Conservation (phyloP, 2,113 vertebrate genomes). For the Passer domesticus region DNA sequence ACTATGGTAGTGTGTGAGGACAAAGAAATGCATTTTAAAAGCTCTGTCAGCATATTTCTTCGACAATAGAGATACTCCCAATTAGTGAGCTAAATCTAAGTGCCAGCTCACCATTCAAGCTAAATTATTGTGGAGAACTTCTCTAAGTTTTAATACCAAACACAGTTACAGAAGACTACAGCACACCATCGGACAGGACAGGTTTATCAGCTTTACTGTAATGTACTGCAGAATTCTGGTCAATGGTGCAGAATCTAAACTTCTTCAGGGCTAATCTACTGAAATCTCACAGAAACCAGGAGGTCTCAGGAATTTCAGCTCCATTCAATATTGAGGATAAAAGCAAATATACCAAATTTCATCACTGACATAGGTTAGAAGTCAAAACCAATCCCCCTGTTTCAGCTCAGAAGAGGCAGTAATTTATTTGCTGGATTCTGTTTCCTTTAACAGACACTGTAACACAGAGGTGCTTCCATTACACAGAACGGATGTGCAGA, state of each 20-base stretch:
- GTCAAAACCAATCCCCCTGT: neutral
- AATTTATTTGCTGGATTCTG: neutral
- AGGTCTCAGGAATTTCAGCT: neutral
- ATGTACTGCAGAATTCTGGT: neutral
- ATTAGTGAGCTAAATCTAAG: neutral
- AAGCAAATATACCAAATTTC: neutral
- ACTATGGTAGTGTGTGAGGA: neutral
- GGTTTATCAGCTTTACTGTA: neutral
- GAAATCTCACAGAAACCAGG: neutral
- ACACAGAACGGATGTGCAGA: neutral
- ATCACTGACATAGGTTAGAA: neutral
- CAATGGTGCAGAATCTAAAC: neutral
- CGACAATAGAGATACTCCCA: neutral
- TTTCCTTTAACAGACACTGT: neutral
- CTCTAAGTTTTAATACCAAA: neutral
- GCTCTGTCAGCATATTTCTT: neutral
- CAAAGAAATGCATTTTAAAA: neutral
- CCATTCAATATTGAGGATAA: neutral
- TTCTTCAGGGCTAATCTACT: neutral
- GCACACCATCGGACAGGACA: accelerated
- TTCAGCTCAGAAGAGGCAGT: neutral
- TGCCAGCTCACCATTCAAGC: neutral
- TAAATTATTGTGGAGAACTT: neutral
- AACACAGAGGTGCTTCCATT: neutral
- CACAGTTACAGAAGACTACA: neutral